Percentiles rank a stretch among this genome's conserved stretches.
phyloP scores from a whole-genome alignment of 2,888 invertebrate species.

The Platycnemis pennipes region DNA sequence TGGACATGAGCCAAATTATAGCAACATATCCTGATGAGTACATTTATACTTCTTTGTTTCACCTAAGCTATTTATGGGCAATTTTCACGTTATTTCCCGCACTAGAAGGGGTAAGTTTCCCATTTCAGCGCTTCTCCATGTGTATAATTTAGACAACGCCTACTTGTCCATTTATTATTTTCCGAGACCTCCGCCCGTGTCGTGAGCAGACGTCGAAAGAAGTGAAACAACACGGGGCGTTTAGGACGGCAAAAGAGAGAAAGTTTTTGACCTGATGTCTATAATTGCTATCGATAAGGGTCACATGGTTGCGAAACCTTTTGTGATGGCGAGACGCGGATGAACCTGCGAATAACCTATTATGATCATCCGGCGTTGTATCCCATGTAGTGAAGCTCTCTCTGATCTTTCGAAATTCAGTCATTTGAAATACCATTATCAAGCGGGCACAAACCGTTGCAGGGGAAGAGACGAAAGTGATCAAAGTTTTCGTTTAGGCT shows the following conservation, averaged over 20 bases:
- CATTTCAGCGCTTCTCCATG: neutral
- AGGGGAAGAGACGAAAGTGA: no score
- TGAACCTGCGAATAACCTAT: neutral
- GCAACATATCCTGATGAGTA: neutral
- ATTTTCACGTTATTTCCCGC: conserved; percentile 62
- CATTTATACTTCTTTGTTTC: neutral
- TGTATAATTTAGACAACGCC: conserved; percentile 25
- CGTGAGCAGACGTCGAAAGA: conserved; percentile 9
- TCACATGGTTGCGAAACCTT: conserved; percentile 25
- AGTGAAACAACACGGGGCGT: neutral
- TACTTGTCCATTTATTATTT: conserved; percentile 45
- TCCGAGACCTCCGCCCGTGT: conserved; percentile 21
- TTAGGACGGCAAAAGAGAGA: conserved; percentile 33
- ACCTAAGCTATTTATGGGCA: neutral
- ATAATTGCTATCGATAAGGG: conserved; percentile 41
- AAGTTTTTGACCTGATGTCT: conserved; percentile 29
- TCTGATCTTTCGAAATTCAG: neutral
- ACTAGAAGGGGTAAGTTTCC: neutral
- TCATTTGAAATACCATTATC: neutral
- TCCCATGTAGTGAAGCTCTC: neutral
- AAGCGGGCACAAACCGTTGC: no score
- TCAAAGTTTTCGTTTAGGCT: no score
- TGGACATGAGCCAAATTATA: neutral
- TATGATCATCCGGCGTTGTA: neutral
- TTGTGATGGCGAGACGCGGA: conserved; percentile 8